phyloP scores from a whole-genome alignment of 1,140 invertebrate genomes.

The Halyomorpha halys region DNA sequence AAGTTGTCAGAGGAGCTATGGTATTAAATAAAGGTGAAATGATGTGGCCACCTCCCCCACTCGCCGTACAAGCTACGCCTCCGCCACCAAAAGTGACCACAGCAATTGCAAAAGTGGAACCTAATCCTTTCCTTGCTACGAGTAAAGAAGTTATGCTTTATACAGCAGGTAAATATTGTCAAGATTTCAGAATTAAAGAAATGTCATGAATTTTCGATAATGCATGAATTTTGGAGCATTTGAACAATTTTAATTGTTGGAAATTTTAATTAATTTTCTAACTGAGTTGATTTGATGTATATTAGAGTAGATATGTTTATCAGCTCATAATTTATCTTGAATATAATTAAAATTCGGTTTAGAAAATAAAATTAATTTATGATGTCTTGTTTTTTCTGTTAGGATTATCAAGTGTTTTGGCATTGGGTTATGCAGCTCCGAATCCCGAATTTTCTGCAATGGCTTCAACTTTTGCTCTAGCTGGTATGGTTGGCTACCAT shows the following conservation, averaged over 20 bases:
- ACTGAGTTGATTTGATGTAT: too few relatives aligned
- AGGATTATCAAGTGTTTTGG: slow-evolving; percentile 58
- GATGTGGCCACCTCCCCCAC: slow-evolving; percentile 60
- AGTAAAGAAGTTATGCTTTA: slow-evolving; percentile 58
- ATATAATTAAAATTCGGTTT: too few relatives aligned
- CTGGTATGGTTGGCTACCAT: slow-evolving; percentile 79
- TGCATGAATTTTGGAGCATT: not conserved
- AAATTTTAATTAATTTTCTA: not conserved
- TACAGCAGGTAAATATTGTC: slow-evolving; percentile 48
- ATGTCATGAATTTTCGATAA: too few relatives aligned
- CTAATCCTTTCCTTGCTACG: slow-evolving; percentile 44
- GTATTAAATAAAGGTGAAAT: slow-evolving; percentile 61
- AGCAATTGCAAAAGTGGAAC: slow-evolving; percentile 34
- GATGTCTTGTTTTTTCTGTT: slow-evolving; percentile 21
- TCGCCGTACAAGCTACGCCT: slow-evolving; percentile 38
- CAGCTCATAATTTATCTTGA: too few relatives aligned
- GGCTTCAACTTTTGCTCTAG: slow-evolving; percentile 72
- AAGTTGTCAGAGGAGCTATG: slow-evolving; percentile 75
- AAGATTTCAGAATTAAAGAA: too few relatives aligned
- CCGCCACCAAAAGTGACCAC: slow-evolving; percentile 39
- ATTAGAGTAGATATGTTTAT: too few relatives aligned
- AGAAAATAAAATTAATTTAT: too few relatives aligned
- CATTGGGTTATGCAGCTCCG: slow-evolving; percentile 63
- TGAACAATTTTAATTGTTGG: not conserved
- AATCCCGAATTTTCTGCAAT: slow-evolving; percentile 76